Percentiles rank a stretch among this genome's conserved stretches.
phyloP scores from a whole-genome alignment of 2,888 invertebrate genomes.

The Diaperis boleti region DNA sequence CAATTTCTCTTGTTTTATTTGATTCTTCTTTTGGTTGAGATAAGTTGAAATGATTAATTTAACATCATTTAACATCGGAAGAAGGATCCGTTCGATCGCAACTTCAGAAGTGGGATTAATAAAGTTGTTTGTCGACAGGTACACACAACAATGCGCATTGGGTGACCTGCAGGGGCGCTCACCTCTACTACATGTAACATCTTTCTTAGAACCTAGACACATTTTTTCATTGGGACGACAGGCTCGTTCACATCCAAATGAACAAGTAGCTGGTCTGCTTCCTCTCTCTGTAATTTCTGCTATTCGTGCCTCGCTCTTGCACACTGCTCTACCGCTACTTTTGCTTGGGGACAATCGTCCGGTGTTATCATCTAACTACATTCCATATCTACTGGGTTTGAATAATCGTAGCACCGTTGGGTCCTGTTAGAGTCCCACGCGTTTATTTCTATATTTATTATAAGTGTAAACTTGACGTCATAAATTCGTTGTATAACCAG shows the following conservation, averaged over 20 bases:
- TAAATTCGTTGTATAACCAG: constrained; percentile 49
- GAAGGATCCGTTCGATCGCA: too few relatives aligned
- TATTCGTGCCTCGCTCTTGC: constrained; percentile 61
- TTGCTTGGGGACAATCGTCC: constrained; percentile 45
- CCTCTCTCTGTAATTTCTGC: constrained; percentile 55
- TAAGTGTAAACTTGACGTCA: constrained; percentile 42
- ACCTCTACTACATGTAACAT: constrained; percentile 63
- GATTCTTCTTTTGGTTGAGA: too few relatives aligned
- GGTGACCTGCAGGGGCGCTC: constrained; percentile 61
- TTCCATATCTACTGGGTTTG: constrained; percentile 55
- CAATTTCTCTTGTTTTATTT: too few relatives aligned
- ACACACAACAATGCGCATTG: constrained; percentile 52
- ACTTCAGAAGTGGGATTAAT: too few relatives aligned
- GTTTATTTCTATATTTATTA: constrained; percentile 32
- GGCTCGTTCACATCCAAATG: constrained; percentile 63
- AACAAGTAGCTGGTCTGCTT: constrained; percentile 68
- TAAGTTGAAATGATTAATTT: too few relatives aligned
- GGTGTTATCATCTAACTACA: constrained; percentile 51
- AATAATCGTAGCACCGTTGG: constrained; percentile 42
- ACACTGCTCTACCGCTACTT: constrained; percentile 57
- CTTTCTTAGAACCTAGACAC: constrained; percentile 53
- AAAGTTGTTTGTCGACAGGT: constrained; percentile 34
- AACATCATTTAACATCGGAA: too few relatives aligned
- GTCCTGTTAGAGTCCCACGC: constrained; percentile 35
- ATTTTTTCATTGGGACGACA: constrained; percentile 64